phyloP scores from a whole-genome alignment of 2,113 vertebrate genomes.

The Odontophorus gujanensis region DNA sequence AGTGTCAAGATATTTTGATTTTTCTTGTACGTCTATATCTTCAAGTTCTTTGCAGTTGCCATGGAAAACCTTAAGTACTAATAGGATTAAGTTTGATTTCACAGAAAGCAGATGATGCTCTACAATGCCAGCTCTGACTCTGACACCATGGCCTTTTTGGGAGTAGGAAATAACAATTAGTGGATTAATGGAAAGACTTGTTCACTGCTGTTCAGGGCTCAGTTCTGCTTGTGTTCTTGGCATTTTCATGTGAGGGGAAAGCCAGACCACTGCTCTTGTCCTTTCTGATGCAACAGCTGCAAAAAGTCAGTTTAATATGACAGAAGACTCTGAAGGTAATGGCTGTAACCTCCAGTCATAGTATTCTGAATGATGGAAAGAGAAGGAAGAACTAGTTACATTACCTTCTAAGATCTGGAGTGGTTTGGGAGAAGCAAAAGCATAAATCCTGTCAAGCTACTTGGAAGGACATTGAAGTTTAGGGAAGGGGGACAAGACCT shows the following conservation, averaged over 20 bases:
- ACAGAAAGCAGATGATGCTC: not conserved
- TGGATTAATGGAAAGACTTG: not conserved
- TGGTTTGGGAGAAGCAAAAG: not conserved
- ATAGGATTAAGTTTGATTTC: constrained; percentile 7
- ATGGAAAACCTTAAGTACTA: not conserved
- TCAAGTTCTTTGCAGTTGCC: not conserved
- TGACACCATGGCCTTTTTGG: not conserved
- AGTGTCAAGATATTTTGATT: not conserved
- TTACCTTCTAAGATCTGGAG: not conserved
- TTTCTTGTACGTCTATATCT: not conserved
- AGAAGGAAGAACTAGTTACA: not conserved
- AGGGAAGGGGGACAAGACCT: not conserved
- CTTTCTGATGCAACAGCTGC: not conserved
- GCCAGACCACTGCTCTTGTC: not conserved
- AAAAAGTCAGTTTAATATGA: not conserved
- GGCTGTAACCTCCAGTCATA: not conserved
- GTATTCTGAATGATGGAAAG: not conserved
- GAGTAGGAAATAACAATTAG: not conserved
- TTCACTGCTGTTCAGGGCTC: not conserved
- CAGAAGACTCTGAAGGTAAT: not conserved
- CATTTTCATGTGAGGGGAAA: not conserved
- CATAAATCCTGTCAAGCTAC: not conserved
- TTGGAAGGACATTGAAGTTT: not conserved
- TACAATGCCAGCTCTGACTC: not conserved
- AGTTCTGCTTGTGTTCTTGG: not conserved